Evolutionary conservation across 2,797 vertebrate genomes (phyloP).

Genomic region (Microcaecilia unicolor): DNA sequence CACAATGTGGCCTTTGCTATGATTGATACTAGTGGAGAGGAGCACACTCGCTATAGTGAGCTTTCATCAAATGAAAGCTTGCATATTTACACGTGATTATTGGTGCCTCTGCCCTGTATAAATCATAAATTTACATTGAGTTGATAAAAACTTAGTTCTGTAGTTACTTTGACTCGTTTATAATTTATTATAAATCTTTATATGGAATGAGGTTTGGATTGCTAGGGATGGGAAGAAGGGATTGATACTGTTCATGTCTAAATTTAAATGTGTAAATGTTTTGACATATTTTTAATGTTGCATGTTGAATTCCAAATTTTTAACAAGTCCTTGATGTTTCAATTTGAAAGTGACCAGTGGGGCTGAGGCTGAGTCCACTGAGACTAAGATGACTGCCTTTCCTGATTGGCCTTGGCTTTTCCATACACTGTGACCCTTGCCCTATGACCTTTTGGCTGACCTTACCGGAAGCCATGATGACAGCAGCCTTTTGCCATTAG

Average conservation of each 20-base stretch:
- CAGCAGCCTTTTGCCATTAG: slow-evolving; percentile 99
- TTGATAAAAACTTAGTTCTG: slow-evolving; percentile 28
- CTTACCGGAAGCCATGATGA: slow-evolving; percentile 99
- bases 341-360: slow-evolving; percentile 99
- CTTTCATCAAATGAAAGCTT: too few relatives aligned
- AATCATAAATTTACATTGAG: too few relatives aligned
- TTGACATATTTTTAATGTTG: slow-evolving; percentile 68
- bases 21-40: too few relatives aligned
- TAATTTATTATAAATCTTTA: too few relatives aligned
- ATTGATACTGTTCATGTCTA: too few relatives aligned
- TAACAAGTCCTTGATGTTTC: slow-evolving; percentile 99
- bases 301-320: slow-evolving; percentile 91
- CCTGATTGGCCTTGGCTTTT: slow-evolving; percentile 99
- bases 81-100: too few relatives aligned
- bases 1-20: too few relatives aligned
- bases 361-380: slow-evolving; percentile 99
- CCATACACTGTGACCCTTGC: slow-evolving; percentile 99
- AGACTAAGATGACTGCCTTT: slow-evolving; percentile 99
- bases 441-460: slow-evolving; percentile 99
- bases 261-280: slow-evolving; percentile 45
- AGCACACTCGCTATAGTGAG: too few relatives aligned
- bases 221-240: slow-evolving; percentile 40
- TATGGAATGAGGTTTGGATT: slow-evolving; percentile 15
- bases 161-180: background rate
- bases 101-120: too few relatives aligned